A percentile compares a stretch with the other conserved stretches of the same genome.
Evolutionary conservation across 2,113 vertebrate species (phyloP).

Genomic region (rabbit (Oryctolagus cuniculus)): DNA sequence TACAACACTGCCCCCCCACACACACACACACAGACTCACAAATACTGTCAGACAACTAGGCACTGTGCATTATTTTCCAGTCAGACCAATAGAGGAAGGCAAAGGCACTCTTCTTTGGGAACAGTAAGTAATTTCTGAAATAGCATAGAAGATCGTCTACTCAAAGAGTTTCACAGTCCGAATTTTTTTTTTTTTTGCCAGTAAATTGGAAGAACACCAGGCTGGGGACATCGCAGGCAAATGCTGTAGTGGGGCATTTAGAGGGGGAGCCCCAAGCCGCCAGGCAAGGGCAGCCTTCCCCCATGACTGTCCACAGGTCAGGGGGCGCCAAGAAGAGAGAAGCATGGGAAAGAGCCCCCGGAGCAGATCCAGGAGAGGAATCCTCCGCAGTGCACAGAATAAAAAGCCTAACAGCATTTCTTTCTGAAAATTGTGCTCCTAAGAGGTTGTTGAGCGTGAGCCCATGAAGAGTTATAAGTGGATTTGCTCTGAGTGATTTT

Average conservation of each 20-base stretch:
- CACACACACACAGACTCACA: too few species aligned
- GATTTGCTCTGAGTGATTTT: conserved; percentile 61
- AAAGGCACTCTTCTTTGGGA: not conserved
- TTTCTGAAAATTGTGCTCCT: conserved; percentile 31
- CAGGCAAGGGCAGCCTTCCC: accelerated
- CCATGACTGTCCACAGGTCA: not conserved
- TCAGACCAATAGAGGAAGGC: not conserved
- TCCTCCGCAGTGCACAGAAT: not conserved
- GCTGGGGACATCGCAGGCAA: accelerated
- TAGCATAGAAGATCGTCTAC: not conserved
- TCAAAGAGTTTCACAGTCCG: not conserved
- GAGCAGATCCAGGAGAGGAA: not conserved
- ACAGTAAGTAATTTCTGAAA: not conserved
- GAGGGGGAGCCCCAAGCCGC: not conserved
- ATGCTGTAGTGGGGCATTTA: accelerated
- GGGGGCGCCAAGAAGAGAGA: not conserved
- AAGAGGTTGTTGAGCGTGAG: conserved; percentile 12
- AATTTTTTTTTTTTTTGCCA: not conserved
- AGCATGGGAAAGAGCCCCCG: not conserved
- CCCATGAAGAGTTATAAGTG: conserved; percentile 34
- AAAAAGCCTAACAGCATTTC: conserved; percentile 5
- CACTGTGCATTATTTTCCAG: not conserved
- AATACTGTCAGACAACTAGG: not conserved
- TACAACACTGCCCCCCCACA: not conserved
- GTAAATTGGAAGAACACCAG: not conserved